Conservation (phyloP, 2,113 vertebrate genomes). For the Ornithorhynchus anatinus region DNA sequence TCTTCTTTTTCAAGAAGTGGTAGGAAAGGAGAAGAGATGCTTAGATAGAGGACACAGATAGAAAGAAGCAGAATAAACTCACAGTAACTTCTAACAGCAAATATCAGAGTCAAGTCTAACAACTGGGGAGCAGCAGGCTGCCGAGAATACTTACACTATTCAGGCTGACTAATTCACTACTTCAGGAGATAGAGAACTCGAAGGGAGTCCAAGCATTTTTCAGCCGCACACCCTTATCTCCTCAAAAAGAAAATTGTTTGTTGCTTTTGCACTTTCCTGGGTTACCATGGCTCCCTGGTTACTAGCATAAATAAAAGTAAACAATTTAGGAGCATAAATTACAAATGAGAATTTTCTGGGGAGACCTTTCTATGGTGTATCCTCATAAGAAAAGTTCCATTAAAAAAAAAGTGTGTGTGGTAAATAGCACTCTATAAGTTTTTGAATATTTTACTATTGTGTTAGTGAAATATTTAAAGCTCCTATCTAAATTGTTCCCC, state of each 20-base stretch:
- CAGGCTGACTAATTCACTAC: not conserved
- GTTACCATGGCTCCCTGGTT: constrained; percentile 28
- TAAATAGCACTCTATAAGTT: not conserved
- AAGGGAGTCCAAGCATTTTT: not conserved
- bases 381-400: constrained; percentile 29
- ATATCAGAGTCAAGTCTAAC: not conserved
- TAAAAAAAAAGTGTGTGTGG: not conserved
- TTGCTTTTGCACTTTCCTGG: constrained; percentile 15
- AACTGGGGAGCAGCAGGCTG: not conserved
- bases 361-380: not conserved
- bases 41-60: not conserved
- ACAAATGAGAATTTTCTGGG: not conserved
- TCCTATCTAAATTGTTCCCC: not conserved
- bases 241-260: constrained; percentile 15
- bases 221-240: not conserved
- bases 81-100: not conserved
- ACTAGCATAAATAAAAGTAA: constrained; percentile 10
- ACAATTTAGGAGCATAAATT: constrained; percentile 4
- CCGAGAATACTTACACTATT: not conserved
- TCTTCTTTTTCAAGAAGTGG: not conserved
- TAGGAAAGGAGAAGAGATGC: not conserved
- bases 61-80: not conserved
- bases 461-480: constrained; percentile 42
- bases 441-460: constrained; percentile 20
- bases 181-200: not conserved